Evolutionary conservation across 2,888 invertebrate genomes (phyloP).

Genomic region (Drosophila rellima): DNA sequence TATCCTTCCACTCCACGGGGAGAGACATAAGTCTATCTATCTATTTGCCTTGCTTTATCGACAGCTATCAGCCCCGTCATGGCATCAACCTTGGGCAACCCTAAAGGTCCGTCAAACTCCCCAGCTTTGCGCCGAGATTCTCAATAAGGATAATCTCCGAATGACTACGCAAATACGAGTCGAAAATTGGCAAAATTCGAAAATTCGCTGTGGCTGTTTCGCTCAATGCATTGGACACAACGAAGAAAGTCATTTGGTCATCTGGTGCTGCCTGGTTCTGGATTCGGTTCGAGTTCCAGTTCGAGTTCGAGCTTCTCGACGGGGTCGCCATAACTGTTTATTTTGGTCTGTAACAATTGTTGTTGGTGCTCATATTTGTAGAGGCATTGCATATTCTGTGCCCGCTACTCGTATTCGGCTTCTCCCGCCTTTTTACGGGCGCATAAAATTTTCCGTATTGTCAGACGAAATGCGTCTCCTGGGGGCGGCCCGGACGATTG

Average conservation of each 20-base stretch:
- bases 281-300: background rate
- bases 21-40: slow-evolving; percentile 42
- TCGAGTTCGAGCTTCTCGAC: background rate
- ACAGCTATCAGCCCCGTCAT: slow-evolving; percentile 26
- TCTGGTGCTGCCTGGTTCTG: slow-evolving; percentile 21
- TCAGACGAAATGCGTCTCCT: slow-evolving; percentile 77
- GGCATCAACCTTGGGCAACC: slow-evolving; percentile 37
- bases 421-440: slow-evolving; percentile 44
- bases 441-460: slow-evolving; percentile 71
- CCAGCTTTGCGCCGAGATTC: slow-evolving; percentile 71
- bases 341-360: slow-evolving; percentile 50
- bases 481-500: slow-evolving; percentile 62
- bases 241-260: slow-evolving; percentile 34
- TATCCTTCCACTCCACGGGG: slow-evolving; percentile 1
- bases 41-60: slow-evolving; percentile 42
- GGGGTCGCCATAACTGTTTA: slow-evolving; percentile 41
- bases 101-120: slow-evolving; percentile 15
- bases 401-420: slow-evolving; percentile 18
- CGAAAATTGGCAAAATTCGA: slow-evolving; percentile 80
- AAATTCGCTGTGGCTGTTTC: slow-evolving; percentile 75
- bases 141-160: slow-evolving; percentile 85
- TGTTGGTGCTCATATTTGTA: slow-evolving; percentile 45
- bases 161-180: slow-evolving; percentile 83
- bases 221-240: slow-evolving; percentile 60
- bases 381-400: slow-evolving; percentile 44